These are phyloP conservation scores for Malurus melanocephalus DNA, from an alignment of 2,113 vertebrate genomes.

Conservation along the genomic window DNA sequence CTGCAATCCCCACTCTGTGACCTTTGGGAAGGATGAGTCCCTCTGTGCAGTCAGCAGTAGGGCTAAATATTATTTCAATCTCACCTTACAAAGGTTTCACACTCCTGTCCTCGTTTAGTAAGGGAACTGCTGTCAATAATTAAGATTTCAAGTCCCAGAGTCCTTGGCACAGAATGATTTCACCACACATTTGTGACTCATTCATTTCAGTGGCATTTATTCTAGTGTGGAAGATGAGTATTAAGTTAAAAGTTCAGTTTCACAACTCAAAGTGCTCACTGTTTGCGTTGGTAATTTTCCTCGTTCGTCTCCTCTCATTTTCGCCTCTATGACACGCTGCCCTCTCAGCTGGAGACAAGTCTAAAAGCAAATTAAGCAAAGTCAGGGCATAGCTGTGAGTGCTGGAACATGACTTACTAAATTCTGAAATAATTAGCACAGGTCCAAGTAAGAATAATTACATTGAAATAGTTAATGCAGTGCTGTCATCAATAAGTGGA, in stretches of 20 bases:
- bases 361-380: neutral
- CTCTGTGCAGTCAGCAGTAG: neutral
- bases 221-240: neutral
- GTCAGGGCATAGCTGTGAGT: neutral
- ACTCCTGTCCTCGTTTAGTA: neutral
- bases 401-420: neutral
- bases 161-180: neutral
- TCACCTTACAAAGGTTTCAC: neutral
- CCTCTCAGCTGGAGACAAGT: neutral
- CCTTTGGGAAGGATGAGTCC: neutral
- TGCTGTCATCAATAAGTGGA: neutral
- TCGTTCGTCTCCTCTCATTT: neutral
- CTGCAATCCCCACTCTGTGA: neutral
- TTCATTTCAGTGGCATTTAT: neutral
- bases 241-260: neutral
- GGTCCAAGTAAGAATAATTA: neutral
- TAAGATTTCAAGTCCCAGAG: neutral
- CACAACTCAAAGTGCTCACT: neutral
- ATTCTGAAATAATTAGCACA: neutral
- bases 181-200: neutral
- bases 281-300: fast-evolving
- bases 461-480: neutral
- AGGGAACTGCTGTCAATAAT: neutral
- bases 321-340: neutral
- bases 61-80: neutral